These are phyloP conservation scores for Serilophus lunatus DNA, from an alignment of 2,113 vertebrate species.

Conservation along the genomic window DNA sequence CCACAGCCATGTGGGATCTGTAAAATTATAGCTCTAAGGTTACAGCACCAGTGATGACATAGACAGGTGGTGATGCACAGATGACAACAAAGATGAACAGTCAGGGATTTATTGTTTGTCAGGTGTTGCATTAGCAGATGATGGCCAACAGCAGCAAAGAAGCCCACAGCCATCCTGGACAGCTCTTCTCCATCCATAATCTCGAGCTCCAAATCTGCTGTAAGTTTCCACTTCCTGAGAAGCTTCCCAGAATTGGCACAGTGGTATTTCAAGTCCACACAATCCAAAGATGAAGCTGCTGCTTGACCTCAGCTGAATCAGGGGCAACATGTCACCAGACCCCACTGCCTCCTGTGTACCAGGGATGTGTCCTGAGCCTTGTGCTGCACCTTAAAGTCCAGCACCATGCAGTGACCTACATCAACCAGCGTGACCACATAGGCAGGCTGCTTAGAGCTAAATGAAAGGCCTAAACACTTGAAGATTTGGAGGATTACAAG, in stretches of 20 bases:
- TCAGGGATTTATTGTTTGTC: not conserved
- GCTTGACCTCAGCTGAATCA: not conserved
- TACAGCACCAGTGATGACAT: not conserved
- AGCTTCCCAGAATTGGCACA: not conserved
- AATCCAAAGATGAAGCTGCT: not conserved
- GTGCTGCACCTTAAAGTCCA: fast-evolving
- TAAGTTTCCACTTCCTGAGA: not conserved
- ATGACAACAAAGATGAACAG: not conserved
- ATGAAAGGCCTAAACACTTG: conserved; percentile 38
- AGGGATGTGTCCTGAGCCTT: fast-evolving
- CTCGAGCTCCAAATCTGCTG: not conserved
- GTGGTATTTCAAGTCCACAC: not conserved
- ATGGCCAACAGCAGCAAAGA: not conserved
- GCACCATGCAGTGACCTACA: not conserved
- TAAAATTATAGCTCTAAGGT: not conserved
- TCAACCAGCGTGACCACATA: not conserved
- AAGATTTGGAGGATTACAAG: conserved; percentile 54
- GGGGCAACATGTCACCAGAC: fast-evolving
- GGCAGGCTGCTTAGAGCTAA: conserved; percentile 13
- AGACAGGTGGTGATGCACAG: conserved; percentile 2
- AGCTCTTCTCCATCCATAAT: not conserved
- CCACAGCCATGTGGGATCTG: not conserved
- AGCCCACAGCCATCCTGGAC: not conserved
- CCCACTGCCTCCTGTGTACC: fast-evolving
- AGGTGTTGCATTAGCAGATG: not conserved